A percentile compares a stretch with the other conserved stretches of the same genome.
These are phyloP conservation scores for Stomorhina lunata DNA, from an alignment of 2,888 invertebrate species.

Conservation along the genomic window DNA sequence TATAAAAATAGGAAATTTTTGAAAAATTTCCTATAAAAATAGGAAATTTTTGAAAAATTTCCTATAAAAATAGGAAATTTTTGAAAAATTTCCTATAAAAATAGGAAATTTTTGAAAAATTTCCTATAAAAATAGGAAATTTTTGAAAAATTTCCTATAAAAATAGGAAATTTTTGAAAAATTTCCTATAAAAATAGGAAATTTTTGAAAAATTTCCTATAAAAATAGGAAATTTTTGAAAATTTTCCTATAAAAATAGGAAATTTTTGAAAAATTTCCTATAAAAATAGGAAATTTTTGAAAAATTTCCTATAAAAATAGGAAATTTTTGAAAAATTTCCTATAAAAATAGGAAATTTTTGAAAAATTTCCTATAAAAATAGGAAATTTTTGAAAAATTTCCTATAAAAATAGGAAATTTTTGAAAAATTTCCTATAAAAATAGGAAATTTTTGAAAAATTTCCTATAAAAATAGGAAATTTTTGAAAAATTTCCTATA, in stretches of 20 bases:
- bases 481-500: background rate
- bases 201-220: background rate
- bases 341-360: background rate
- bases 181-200: background rate
- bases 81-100: background rate
- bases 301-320: background rate
- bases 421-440: background rate
- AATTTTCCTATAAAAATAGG: background rate
- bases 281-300: background rate
- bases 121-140: background rate
- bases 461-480: background rate
- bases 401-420: background rate
- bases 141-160: background rate
- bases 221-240: background rate
- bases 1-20: background rate
- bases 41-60: background rate
- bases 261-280: background rate
- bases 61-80: background rate
- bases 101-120: background rate
- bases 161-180: background rate
- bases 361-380: background rate
- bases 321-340: background rate
- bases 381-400: background rate
- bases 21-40: background rate
- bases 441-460: background rate